Evolutionary conservation across 2,888 invertebrate species (phyloP), one percentile per base, ranked within the genome.

Genomic region (Aricia artaxerxes): DNA sequence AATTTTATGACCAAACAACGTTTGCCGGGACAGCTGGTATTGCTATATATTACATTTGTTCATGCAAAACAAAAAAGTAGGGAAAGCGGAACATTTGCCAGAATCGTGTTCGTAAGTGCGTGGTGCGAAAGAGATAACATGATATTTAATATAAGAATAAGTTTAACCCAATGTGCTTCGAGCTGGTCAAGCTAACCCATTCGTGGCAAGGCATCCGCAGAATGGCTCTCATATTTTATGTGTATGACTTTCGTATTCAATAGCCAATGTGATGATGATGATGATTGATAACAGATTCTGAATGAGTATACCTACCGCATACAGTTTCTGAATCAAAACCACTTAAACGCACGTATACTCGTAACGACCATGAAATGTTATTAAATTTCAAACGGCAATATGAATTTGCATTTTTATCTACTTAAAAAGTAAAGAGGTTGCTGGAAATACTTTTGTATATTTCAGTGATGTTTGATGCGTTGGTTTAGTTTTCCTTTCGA

Each of bases 361-460:
- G n/a, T n/a, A 64, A 38, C 24, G 69, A 13, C 69, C 69, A 69
- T 69, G 69, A 69, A 38, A 35, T 13, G 69, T 69, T 69, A 69
- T 69, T 69, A 38, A 69, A 69, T 69, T 69, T 35, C 69, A 69
- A 13, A 38, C 35, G 35, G 13, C 69, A 38, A 13, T 64, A 64
- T 69, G 13, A 35, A 69, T 69, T 69, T 69, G 69, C 69, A 69
- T 69, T 69, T 69, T 69, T 69, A 35, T 69, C 11, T 69, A 38
- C 35, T 13, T 35, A 35, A 9, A 24, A 64, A 31, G 64, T 64
- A 64, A 24, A 31, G 24, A 64, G 31, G 64, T 64, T 64, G 64
- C 9, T 64, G 64, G 1, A 24, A 57, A 57, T 57, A 64, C 9
- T 64, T 35, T 35, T 31, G 11, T 31, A 35, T 35, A 69, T 35